Evolutionary conservation across 30 jellyfish, hydroid and myxozoan species (phyloP), one percentile per base, ranked within the genome.

Genomic region (Cassiopea andromeda): DNA sequence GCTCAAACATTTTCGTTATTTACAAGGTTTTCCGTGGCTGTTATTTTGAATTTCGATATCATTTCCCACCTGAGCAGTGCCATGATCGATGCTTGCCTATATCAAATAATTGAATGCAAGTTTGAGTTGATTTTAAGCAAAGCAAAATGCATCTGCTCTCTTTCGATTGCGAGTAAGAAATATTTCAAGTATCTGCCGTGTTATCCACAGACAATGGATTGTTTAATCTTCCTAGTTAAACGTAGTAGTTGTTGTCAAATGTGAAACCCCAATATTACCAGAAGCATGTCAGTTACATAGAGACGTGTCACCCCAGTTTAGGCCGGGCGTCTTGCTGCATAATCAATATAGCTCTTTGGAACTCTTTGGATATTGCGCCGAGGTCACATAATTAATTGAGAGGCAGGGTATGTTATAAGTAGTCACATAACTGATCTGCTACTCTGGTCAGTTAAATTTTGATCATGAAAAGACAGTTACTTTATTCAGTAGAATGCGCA

Each of bases 201-300:
- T 70, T 70, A 70, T 64, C 79, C 79, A 70, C 54, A 7, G 15
- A 70, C 79, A 43, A 70, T 64, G 27, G n/a, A 7, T 27, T n/a
- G 48, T 70, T 70, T 70, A 19, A 12, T 2, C 79, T 70, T 16
- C 38, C 79, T 43, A 70, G 49, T 4, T 70, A 19, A 1, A 18
- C 12, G 7, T 4, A 14, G 79, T 38, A 14, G n/a, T 70, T 17
- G 57, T 70, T 9, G 57, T 14, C 2, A 70, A 64, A 64, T 14
- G 73, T 17, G 19, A 64, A 14, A 7, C 15, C 68, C 8, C 8
- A 3, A 3, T 6, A 54, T 54, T 54, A 3, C 64, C 64, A 3
- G 64, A 0, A 54, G 12, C 64, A 54, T 54, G 0, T 10, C 64
- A 54, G 7, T 10, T 54, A 27, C 38, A 27, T 27, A 0, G 38